Conservation (phyloP, 2,888 invertebrate species). For the Cactoblastis cactorum region DNA sequence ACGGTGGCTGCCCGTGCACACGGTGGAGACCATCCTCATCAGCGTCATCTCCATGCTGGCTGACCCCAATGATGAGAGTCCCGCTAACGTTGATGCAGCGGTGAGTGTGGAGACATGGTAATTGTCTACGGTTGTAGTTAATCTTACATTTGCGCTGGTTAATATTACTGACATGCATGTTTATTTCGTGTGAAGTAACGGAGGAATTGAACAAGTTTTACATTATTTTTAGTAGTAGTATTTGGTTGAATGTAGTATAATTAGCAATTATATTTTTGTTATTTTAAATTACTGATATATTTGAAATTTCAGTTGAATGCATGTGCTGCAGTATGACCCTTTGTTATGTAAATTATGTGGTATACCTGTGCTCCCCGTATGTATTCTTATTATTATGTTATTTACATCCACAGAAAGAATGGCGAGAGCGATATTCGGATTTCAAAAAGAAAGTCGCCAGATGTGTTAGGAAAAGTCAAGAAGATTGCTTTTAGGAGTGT, state of each 20-base stretch:
- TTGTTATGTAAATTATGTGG: not conserved
- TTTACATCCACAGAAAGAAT: conserved; percentile 92
- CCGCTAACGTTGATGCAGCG: conserved; percentile 99
- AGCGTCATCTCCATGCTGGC: conserved; percentile 99
- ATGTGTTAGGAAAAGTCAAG: conserved; percentile 99
- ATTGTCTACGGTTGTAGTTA: not conserved
- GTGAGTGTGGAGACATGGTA: conserved; percentile 78
- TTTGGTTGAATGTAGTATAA: too few relatives aligned
- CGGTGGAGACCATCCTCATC: conserved; percentile 98
- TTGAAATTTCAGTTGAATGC: too few relatives aligned
- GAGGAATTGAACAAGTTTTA: too few relatives aligned
- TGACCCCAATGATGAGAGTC: conserved; percentile 99
- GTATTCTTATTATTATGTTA: conserved; percentile 33
- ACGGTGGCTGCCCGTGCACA: conserved; percentile 99
- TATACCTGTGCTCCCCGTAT: conserved; percentile 1
- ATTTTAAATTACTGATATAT: too few relatives aligned
- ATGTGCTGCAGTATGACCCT: not conserved
- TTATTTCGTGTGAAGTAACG: too few relatives aligned
- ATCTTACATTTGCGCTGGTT: not conserved
- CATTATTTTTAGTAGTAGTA: too few relatives aligned
- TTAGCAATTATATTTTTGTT: too few relatives aligned
- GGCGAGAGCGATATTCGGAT: conserved; percentile 97
- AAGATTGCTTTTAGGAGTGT: conserved; percentile 92
- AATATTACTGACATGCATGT: too few relatives aligned
- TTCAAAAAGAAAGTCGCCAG: conserved; percentile 98